A percentile compares a stretch with the other conserved stretches of the same genome.
phyloP scores from a whole-genome alignment of 2,888 invertebrate species.

The Plagiodera versicolora region DNA sequence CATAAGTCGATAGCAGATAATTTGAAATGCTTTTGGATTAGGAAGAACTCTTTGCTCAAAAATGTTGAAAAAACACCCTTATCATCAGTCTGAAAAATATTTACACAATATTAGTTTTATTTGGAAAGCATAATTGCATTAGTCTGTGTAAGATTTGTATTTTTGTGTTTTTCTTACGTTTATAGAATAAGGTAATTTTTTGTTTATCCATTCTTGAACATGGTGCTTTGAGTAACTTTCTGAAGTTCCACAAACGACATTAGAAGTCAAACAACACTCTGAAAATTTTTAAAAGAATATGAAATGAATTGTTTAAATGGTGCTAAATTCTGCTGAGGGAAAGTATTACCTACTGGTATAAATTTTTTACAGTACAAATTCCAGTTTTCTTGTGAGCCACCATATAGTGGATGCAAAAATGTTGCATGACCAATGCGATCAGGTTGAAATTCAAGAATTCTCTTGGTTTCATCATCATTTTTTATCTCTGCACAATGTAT shows the following conservation, averaged over 20 bases:
- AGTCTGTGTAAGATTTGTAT: too few species aligned
- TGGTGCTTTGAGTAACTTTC: constrained; percentile 71
- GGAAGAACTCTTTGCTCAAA: constrained; percentile 71
- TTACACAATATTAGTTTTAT: too few species aligned
- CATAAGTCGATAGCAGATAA: constrained; percentile 62
- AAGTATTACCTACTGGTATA: constrained; percentile 75
- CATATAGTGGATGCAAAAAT: constrained; percentile 68
- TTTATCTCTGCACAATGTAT: constrained; percentile 83
- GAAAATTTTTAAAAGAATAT: constrained; percentile 36
- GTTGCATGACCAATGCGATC: constrained; percentile 86
- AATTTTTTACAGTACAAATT: constrained; percentile 58
- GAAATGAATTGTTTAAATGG: too few species aligned
- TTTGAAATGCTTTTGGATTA: constrained; percentile 65
- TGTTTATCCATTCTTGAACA: constrained; percentile 66
- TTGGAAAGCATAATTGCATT: too few species aligned
- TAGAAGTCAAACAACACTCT: constrained; percentile 87
- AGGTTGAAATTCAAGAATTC: constrained; percentile 72
- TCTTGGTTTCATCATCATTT: constrained; percentile 66
- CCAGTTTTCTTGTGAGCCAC: constrained; percentile 65
- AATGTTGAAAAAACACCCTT: constrained; percentile 82
- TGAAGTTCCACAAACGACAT: constrained; percentile 74
- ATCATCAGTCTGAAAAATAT: constrained; percentile 82
- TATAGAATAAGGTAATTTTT: constrained; percentile 69
- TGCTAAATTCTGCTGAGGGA: too few species aligned
- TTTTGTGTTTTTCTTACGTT: constrained; percentile 72